A percentile compares a stretch with the other conserved stretches of the same genome.
phyloP scores from a whole-genome alignment of 2,888 invertebrate genomes.

The Hypsopygia costalis region DNA sequence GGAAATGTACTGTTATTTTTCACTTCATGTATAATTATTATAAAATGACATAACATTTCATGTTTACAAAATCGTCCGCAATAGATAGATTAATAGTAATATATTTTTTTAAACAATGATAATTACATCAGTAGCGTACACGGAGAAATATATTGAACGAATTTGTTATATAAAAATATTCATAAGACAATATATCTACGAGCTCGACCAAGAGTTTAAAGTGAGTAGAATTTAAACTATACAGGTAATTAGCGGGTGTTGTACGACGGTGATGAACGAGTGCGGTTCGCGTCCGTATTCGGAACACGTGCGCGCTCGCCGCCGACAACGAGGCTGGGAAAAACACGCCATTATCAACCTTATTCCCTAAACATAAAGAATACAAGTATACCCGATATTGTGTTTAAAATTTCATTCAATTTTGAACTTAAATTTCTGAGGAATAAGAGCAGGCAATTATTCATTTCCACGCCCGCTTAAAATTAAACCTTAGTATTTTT shows the following conservation, averaged over 20 bases:
- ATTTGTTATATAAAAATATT: no score
- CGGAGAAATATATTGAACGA: no score
- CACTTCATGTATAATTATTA: no score
- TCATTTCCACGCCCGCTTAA: background rate
- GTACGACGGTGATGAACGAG: conserved; percentile 26
- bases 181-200: background rate
- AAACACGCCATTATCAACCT: background rate
- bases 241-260: conserved; percentile 30
- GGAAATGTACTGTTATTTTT: no score
- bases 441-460: conserved; percentile 5
- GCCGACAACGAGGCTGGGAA: background rate
- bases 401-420: conserved; percentile 3
- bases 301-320: conserved; percentile 13
- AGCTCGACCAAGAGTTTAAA: conserved; percentile 14
- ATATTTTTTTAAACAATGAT: no score
- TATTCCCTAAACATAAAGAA: background rate
- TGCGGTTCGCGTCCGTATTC: conserved; percentile 10
- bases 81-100: no score
- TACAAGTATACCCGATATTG: background rate
- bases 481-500: no score
- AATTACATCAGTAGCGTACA: no score
- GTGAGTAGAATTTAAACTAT: conserved; percentile 30
- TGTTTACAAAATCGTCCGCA: no score
- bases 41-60: no score
- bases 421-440: conserved; percentile 6